Evolutionary conservation across 2,113 vertebrate genomes (phyloP), one percentile per base, ranked within the genome.

Genomic region (Corydoras maculifer): DNA sequence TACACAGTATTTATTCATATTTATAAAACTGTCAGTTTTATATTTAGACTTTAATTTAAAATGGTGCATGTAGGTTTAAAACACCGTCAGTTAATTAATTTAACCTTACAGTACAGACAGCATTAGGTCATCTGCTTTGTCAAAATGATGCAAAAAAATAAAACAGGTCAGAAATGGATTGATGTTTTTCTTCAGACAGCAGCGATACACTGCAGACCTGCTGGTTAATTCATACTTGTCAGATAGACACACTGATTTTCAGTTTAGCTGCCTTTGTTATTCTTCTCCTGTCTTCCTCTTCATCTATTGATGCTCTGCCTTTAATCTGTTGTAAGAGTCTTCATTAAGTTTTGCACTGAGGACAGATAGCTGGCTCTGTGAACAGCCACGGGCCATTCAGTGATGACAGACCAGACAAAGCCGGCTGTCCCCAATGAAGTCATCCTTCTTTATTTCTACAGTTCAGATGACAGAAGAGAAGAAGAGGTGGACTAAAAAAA

Each of bases 361-460:
- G 50, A 74, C n/a, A 55, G 49, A 62, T 62, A 55, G 58, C 64
- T 25, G 48, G 59, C 8, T 48, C 8, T 15, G 69, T 68, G 66
- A 65, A 57, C 65, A 72, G 69, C 65, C 58, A n/a, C 30, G 10
- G 65, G 69, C 69, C 50, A 57, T 72, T 54, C 29, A n/a, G 69
- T 65, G 77, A 67, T 75, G 69, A 35, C 61, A 75, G 64, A 72
- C 48, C 50, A 75, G 72, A 74, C 65, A 60, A 68, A 74, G 62
- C 65, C 31, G 2, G n/a, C 32, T 32, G 10, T 60, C 58, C 57
- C 49, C 65, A 51, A 54, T 72, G 65, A 78, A 74, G 70, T 78
- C 77, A 78, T 75, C 65, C n/a, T 31, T 78, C 73, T 75, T 67
- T 58, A 62, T 64, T 75, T 65, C 60, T 72, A 72, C 64, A n/a